A percentile compares a stretch with the other conserved stretches of the same genome.
phyloP scores from a whole-genome alignment of 2,888 invertebrate genomes.

The Reticulitermes lucifugus region DNA sequence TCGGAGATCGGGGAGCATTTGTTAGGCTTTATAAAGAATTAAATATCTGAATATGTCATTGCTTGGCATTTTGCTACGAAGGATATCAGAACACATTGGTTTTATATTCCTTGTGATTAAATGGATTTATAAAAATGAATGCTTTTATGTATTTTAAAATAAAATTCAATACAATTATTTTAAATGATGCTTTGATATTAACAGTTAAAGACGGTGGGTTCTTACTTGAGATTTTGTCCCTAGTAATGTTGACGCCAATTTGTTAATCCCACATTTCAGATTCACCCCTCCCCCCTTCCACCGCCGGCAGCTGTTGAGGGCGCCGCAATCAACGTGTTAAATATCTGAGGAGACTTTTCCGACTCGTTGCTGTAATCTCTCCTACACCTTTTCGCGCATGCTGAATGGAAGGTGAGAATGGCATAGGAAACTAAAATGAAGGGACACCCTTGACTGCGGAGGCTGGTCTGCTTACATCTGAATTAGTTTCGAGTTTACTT shows the following conservation, averaged over 20 bases:
- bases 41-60: too few relatives aligned
- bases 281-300: neutral
- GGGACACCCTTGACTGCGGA: neutral
- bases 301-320: neutral
- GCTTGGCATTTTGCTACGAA: too few relatives aligned
- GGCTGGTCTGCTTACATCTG: neutral
- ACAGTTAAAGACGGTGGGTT: too few relatives aligned
- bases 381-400: neutral
- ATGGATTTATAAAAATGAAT: too few relatives aligned
- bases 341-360: slow-evolving; percentile 11
- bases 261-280: neutral
- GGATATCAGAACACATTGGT: too few relatives aligned
- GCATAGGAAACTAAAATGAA: neutral
- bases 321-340: neutral
- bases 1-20: too few relatives aligned
- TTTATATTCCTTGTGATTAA: too few relatives aligned
- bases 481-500: neutral
- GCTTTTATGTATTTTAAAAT: too few relatives aligned
- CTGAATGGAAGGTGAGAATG: neutral
- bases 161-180: too few relatives aligned
- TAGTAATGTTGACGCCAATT: neutral
- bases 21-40: too few relatives aligned
- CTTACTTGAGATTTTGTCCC: too few relatives aligned
- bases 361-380: neutral
- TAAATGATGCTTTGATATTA: too few relatives aligned